Base-by-base conservation (phyloP, 2,797 vertebrate genomes). In the Aulostomus chinensis region DNA sequence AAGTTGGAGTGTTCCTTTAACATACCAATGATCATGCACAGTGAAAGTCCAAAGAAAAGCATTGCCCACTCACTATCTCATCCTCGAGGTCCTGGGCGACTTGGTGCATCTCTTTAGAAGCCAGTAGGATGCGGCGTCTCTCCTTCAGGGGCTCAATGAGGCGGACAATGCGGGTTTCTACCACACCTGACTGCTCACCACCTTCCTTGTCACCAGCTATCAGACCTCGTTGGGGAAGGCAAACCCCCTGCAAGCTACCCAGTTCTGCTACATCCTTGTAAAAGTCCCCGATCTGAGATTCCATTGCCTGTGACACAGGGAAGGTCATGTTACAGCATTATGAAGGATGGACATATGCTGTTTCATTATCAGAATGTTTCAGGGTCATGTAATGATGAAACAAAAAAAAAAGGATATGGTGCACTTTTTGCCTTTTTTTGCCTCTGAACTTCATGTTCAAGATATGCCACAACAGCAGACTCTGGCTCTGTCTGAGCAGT, bases 31-130 rank as follows among this genome's bases (percentile, higher is more conserved):
- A n/a, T n/a, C n/a, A n/a, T n/a, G n/a, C n/a, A n/a, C n/a, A n/a
- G n/a, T n/a, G n/a, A n/a, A n/a, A n/a, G n/a, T n/a, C n/a, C n/a
- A n/a, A n/a, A n/a, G n/a, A n/a, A n/a, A n/a, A n/a, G n/a, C n/a
- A n/a, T n/a, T n/a, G n/a, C n/a, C n/a, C n/a, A 78, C 94, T 93
- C 78, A 97, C 95, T 55, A 96, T 90, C 78, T 97, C 95, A 0
- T 96, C 95, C 63, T 98, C 95, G 69, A 98, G 89, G 85, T 98
- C 95, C 20, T 95, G 94, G 25, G 92, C 92, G 28, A 97, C 93
- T 82, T 97, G 96, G 28, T 96, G 94, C 74, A 97, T 89, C 80
- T 98, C 95, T 81, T 98, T 98, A 58, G 95, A 94, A 2, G 96
- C 95, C 68, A 97, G 80, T 48, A 97, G 88, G 74, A 98, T 89